Evolutionary conservation across 2,113 vertebrate species (phyloP).

Genomic region (Carollia perspicillata): DNA sequence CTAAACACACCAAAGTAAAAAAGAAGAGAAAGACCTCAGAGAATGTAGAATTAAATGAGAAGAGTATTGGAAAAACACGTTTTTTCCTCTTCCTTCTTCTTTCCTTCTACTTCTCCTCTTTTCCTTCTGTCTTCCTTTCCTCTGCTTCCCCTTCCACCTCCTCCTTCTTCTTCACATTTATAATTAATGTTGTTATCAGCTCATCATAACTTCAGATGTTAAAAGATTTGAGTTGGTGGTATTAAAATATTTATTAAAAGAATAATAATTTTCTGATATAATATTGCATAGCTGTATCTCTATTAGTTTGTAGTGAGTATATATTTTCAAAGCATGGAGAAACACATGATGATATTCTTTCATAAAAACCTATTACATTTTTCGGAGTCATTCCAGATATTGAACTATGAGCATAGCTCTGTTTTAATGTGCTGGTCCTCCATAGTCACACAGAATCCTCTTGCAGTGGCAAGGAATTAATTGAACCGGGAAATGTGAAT

Average conservation of each 20-base stretch:
- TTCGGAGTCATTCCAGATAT: background rate
- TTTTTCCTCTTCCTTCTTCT: background rate
- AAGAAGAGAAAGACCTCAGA: background rate
- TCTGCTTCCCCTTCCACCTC: too few species aligned
- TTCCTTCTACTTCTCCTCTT: background rate
- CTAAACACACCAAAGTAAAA: background rate
- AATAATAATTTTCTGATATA: background rate
- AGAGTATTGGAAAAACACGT: background rate
- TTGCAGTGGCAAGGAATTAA: background rate
- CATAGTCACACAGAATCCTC: background rate
- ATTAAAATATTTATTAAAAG: background rate
- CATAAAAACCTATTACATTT: background rate
- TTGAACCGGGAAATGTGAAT: background rate
- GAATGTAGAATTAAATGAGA: background rate
- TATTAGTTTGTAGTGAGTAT: background rate
- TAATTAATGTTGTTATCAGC: background rate
- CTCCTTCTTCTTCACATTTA: background rate
- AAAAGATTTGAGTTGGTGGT: background rate
- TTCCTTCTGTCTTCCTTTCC: background rate
- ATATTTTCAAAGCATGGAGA: background rate
- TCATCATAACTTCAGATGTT: background rate
- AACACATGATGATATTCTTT: background rate
- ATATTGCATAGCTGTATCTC: background rate
- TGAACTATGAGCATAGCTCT: background rate
- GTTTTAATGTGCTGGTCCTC: background rate